Evolutionary conservation across 1,140 invertebrate species (phyloP).

Genomic region (Conus betulinus): DNA sequence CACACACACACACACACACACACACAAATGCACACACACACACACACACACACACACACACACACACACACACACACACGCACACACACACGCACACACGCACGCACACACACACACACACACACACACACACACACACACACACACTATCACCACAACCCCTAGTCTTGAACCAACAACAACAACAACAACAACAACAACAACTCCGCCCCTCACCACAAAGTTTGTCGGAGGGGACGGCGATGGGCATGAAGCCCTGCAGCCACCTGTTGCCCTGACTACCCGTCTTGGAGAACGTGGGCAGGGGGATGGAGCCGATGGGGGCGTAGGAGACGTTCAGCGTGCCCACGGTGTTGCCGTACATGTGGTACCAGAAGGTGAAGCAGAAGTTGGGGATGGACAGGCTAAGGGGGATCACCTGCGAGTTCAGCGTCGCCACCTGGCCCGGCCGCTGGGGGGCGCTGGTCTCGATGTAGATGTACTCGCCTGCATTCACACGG

Average conservation of each 20-base stretch:
- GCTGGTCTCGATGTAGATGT: constrained; percentile 63
- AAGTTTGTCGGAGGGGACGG: neutral
- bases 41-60: too few relatives aligned
- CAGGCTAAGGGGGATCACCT: constrained; percentile 46
- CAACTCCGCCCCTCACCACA: too few relatives aligned
- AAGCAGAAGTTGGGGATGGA: constrained; percentile 53
- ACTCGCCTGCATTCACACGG: constrained; percentile 58
- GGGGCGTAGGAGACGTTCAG: constrained; percentile 43
- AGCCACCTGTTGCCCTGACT: constrained; percentile 56
- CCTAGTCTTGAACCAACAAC: too few relatives aligned
- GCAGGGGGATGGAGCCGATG: neutral
- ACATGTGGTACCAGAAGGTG: constrained; percentile 86
- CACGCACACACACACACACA: too few relatives aligned
- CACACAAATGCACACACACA: too few relatives aligned
- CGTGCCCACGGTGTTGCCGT: constrained; percentile 76
- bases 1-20: too few relatives aligned
- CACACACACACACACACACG: too few relatives aligned
- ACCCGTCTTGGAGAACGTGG: constrained; percentile 24
- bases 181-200: too few relatives aligned
- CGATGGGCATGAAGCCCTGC: constrained; percentile 39
- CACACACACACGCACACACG: too few relatives aligned
- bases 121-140: too few relatives aligned
- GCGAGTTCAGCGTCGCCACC: constrained; percentile 57
- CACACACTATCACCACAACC: too few relatives aligned
- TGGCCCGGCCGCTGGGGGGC: constrained; percentile 43